A percentile compares a stretch with the other conserved stretches of the same genome.
Evolutionary conservation across 2,888 invertebrate genomes (phyloP).

Genomic region (Dusona sp.): DNA sequence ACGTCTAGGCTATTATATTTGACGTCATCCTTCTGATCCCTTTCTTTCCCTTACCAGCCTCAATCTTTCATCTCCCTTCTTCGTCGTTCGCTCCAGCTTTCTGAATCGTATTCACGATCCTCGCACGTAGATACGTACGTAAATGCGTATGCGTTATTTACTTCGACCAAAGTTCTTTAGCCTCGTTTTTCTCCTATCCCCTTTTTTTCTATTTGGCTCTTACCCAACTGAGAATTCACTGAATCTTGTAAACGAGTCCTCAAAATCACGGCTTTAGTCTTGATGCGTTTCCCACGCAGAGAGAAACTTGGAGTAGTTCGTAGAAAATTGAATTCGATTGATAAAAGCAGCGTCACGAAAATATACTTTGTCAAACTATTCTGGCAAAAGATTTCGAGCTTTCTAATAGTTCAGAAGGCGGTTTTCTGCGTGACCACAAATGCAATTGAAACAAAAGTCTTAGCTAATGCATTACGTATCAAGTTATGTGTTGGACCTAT

Average conservation of each 20-base stretch:
- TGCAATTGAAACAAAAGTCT: no score
- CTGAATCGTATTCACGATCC: background rate
- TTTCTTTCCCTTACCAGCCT: slow-evolving; percentile 70
- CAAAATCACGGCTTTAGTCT: slow-evolving; percentile 45
- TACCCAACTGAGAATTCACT: background rate
- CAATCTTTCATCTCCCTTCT: slow-evolving; percentile 63
- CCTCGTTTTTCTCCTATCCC: background rate
- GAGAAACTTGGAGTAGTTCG: slow-evolving; percentile 29
- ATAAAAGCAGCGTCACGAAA: slow-evolving; percentile 15
- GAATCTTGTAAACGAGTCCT: slow-evolving; percentile 19
- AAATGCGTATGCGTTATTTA: background rate
- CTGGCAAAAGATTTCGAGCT: slow-evolving; percentile 20
- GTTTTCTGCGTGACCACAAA: no score
- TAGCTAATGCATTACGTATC: no score
- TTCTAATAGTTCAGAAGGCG: slow-evolving; percentile 20
- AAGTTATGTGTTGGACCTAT: no score
- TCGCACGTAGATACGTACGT: background rate
- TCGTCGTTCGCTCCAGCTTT: slow-evolving; percentile 25
- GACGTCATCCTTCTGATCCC: slow-evolving; percentile 68
- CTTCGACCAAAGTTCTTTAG: slow-evolving; percentile 34
- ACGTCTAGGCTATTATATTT: slow-evolving; percentile 69
- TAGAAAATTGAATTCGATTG: slow-evolving; percentile 69
- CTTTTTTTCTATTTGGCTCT: slow-evolving; percentile 37
- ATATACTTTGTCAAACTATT: slow-evolving; percentile 8
- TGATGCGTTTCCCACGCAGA: slow-evolving; percentile 18